Conservation (phyloP, 2,888 invertebrate genomes). For the Mythimna pallens region DNA sequence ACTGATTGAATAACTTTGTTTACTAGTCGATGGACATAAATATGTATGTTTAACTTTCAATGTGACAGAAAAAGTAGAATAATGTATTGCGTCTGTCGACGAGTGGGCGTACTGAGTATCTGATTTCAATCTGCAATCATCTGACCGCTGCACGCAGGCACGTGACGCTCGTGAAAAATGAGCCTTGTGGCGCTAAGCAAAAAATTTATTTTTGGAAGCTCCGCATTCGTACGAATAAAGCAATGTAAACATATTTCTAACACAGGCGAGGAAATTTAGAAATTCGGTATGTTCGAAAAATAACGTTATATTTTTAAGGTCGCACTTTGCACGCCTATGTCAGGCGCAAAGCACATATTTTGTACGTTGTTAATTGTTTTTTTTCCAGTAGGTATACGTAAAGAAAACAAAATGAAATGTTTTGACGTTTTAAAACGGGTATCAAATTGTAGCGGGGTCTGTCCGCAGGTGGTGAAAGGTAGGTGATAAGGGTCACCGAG, state of each 20-base stretch:
- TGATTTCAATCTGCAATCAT: constrained; percentile 80
- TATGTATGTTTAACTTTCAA: constrained; percentile 64
- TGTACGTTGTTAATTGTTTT: constrained; percentile 15
- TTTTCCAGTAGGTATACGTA: constrained; percentile 22
- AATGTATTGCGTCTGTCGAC: constrained; percentile 71
- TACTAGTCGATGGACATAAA: constrained; percentile 67
- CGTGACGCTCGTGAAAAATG: constrained; percentile 46
- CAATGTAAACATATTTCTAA: constrained; percentile 40
- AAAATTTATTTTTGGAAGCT: constrained; percentile 49
- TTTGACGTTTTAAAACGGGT: constrained; percentile 75
- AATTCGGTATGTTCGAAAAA: constrained; percentile 28
- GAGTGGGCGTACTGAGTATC: constrained; percentile 83
- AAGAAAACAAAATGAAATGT: constrained; percentile 69
- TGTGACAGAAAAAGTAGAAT: constrained; percentile 68
- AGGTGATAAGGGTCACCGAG: constrained; percentile 77
- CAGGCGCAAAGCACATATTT: constrained; percentile 29
- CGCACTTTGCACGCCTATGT: constrained; percentile 16
- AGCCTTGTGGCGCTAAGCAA: constrained; percentile 31
- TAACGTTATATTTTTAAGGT: constrained; percentile 20
- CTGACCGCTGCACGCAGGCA: constrained; percentile 63
- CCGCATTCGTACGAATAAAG: constrained; percentile 30
- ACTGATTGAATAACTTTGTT: constrained; percentile 70
- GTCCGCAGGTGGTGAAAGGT: constrained; percentile 77
- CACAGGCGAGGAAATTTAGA: constrained; percentile 22
- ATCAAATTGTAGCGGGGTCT: constrained; percentile 70